Base-by-base conservation (phyloP, 2,113 vertebrate species). In the Merops nubicus region DNA sequence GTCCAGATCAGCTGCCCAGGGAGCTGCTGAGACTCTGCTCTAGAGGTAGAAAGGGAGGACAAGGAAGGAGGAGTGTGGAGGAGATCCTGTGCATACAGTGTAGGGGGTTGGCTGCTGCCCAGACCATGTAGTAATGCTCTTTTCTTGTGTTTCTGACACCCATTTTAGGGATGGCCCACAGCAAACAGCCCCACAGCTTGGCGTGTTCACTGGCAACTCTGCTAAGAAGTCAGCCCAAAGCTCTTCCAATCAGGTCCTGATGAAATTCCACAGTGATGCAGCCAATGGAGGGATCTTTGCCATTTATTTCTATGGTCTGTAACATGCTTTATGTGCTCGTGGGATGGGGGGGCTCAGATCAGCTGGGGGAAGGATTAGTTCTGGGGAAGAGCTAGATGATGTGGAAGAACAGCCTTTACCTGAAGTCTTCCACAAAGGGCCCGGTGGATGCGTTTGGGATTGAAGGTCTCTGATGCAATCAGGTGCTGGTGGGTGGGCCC, bases 241-340 rank as follows among this genome's bases (percentile, higher is more conserved):
- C 97, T 99, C 99, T 12, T 99, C 99, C 93, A 99, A 99, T 93
- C 99, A 99, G 96, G 98, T 99, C 83, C 98, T 99, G 93, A 96
- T 99, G 91, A 99, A 98, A 36, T 99, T 99, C 96, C 99, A 99
- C 96, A 99, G 98, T 5, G 99, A 99, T 33, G 97, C 96, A 1
- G 98, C 99, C 97, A 99, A 99, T 25, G 96, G 99, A 1, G 99
- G 99, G 25, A 97, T 99, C 74, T 99, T 99, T 78, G 98, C 98
- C 77, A 98, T 99, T 54, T 90, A 93, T 91, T 99, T 99, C 97
- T 98, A 98, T 2, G 99, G 99, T 99, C 92, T 90, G 98, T 97
- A 34, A 1, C 0, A 0, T 8, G 33, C 59, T 34, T 51, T 67
- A 8, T 11, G 22, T 28, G 20, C 74, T 25, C 21, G 3, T 0